Base-by-base conservation (phyloP, 2,797 vertebrate species). In the Scolopax rusticola region DNA sequence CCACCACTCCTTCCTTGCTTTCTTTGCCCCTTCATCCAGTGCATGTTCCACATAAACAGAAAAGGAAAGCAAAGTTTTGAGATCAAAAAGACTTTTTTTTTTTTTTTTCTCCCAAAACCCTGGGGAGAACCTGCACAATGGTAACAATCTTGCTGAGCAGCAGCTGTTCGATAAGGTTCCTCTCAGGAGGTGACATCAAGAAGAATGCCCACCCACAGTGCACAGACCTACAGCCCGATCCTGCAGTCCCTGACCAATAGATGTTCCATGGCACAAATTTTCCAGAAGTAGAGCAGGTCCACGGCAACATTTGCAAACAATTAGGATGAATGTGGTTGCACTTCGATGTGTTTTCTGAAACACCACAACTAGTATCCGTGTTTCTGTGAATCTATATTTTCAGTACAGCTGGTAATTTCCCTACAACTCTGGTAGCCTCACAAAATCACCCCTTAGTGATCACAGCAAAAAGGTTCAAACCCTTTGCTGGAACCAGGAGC, bases 31-130 rank as follows among this genome's bases (percentile, higher is more conserved):
- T 83, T 64, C 45, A 54, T 32, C 45, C 79, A 67, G 27, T 4
- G 23, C 70, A n/a, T 0, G 0, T 61, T 30, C 11, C 32, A 54
- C 6, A 51, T 7, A 30, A 69, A 60, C 1, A 65, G 60, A 54
- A 84, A 73, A 90, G 41, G 36, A 41, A 82, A 70, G 30, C 50
- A 19, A 63, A 40, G 40, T 11, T 41, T 89, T 67, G 32, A 53
- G 41, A 47, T 71, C 18, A 40, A 77, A 96, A 64, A n/a, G 27
- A 9, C 50, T 32, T 11, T 47, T 69, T 40, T 47, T 69, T 38
- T 8, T 50, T 69, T 32, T 53, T 43, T 41, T 16, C 7, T 45
- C 17, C 8, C 30, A 24, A n/a, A 51, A 8, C n/a, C 61, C 54
- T 43, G 53, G 33, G n/a, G 68, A 80, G 59, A 77, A 67, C 18